Evolutionary conservation across 2,888 invertebrate genomes (phyloP).

Genomic region (Sericinus montela): DNA sequence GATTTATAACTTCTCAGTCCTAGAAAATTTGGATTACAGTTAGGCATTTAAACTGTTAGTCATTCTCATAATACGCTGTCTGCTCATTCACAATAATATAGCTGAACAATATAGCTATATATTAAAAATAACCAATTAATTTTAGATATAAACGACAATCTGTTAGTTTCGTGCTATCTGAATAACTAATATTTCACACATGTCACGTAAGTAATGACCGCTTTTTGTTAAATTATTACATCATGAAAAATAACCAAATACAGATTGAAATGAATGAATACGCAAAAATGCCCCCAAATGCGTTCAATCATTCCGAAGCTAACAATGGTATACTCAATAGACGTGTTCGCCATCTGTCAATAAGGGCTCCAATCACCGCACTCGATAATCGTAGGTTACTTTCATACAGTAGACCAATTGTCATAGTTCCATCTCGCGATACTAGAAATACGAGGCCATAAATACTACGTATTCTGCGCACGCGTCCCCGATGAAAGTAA

Average conservation of each 20-base stretch:
- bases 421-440: conserved; percentile 52
- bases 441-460: conserved; percentile 48
- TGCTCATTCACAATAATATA: too few species aligned
- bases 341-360: conserved; percentile 67
- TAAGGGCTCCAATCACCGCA: conserved; percentile 56
- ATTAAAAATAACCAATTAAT: too few species aligned
- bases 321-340: conserved; percentile 51
- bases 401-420: conserved; percentile 39
- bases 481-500: conserved; percentile 44
- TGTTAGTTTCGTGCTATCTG: not conserved
- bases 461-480: conserved; percentile 45
- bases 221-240: conserved; percentile 33
- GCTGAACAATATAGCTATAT: too few species aligned
- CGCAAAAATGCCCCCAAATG: conserved; percentile 62
- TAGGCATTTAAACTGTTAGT: too few species aligned
- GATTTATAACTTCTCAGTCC: too few species aligned
- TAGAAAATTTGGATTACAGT: too few species aligned
- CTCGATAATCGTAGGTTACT: conserved; percentile 59
- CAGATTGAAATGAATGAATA: conserved; percentile 47
- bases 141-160: not conserved
- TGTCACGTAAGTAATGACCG: conserved; percentile 13
- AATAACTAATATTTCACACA: conserved; percentile 10
- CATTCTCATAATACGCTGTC: too few species aligned
- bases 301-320: conserved; percentile 50
- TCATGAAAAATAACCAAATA: conserved; percentile 44